Evolutionary conservation across 1,140 invertebrate genomes (phyloP), one percentile per base, ranked within the genome.

Genomic region (Caerostris extrusa): DNA sequence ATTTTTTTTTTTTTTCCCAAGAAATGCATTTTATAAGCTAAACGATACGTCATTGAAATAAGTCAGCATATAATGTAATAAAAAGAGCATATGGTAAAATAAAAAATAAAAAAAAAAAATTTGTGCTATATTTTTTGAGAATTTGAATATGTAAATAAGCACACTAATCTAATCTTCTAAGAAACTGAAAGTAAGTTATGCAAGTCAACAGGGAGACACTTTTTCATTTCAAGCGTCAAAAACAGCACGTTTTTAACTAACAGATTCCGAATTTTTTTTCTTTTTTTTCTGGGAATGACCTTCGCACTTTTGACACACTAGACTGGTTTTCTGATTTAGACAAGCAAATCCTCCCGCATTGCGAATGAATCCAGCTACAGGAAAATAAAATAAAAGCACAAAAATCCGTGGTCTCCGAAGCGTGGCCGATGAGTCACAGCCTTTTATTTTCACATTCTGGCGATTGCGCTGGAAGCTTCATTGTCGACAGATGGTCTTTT

Each of bases 401-500:
- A 88, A 53, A 88, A 64, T n/a, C 34, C 34, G 56, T 64, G 34
- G 7, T 57, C 69, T 71, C n/a, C 67, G 19, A 57, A 90, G 14
- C 88, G 58, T 90, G 88, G 77, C 64, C 88, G 86, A 53, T 88
- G 86, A 85, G 83, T 85, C 83, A 85, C 14, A 5, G 1, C n/a
- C 55, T 5, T 60, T 85, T 85, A n/a, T 85, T 19, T 58, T 85
- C 34, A 53, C 71, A 53, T 77, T 34, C 71, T 77, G 71, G 34
- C 71, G 50, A 50, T 60, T 58, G 83, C 57, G 83, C 58, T 34
- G 56, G 56, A 85, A n/a, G 34, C 58, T 34, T 85, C 57, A 85
- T 85, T 85, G 83, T 85, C 56, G 83, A 85, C 83, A 85, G 83
- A 85, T 85, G 83, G 55, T 85, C 56, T 58, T 50, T 57, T n/a